phyloP scores from a whole-genome alignment of 2,888 invertebrate species.

The Ochropleura plecta region DNA sequence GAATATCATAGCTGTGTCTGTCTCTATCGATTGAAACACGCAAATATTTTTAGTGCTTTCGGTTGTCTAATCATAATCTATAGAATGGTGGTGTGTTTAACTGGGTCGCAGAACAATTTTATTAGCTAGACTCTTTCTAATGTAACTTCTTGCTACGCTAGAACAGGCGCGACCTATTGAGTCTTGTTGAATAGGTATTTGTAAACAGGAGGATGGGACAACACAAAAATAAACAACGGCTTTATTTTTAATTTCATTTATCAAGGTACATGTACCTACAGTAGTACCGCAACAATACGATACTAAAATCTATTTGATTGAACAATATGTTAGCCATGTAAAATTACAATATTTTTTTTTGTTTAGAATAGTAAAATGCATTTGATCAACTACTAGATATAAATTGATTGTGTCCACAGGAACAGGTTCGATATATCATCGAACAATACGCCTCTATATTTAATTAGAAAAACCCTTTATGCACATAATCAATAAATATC shows the following conservation, averaged over 20 bases:
- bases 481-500: conserved; percentile 50
- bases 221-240: conserved; percentile 53
- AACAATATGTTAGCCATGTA: conserved; percentile 55
- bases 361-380: conserved; percentile 57
- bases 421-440: conserved; percentile 22
- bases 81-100: too few species aligned
- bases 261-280: conserved; percentile 82
- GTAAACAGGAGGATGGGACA: background rate
- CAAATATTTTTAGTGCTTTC: background rate
- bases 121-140: background rate
- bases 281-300: conserved; percentile 62
- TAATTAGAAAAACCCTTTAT: conserved; percentile 9
- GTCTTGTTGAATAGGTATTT: conserved; percentile 4
- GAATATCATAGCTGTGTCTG: background rate
- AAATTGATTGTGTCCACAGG: conserved; percentile 56
- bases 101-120: too few species aligned
- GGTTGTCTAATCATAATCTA: too few species aligned
- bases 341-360: conserved; percentile 47
- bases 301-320: conserved; percentile 72
- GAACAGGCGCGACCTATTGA: background rate
- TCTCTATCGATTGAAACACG: background rate
- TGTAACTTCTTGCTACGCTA: background rate
- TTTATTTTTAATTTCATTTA: conserved; percentile 80
- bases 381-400: conserved; percentile 40
- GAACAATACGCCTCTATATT: background rate